phyloP scores from a whole-genome alignment of 64 coral and sea anemone genomes.

The Dendrophyllia cribrosa region DNA sequence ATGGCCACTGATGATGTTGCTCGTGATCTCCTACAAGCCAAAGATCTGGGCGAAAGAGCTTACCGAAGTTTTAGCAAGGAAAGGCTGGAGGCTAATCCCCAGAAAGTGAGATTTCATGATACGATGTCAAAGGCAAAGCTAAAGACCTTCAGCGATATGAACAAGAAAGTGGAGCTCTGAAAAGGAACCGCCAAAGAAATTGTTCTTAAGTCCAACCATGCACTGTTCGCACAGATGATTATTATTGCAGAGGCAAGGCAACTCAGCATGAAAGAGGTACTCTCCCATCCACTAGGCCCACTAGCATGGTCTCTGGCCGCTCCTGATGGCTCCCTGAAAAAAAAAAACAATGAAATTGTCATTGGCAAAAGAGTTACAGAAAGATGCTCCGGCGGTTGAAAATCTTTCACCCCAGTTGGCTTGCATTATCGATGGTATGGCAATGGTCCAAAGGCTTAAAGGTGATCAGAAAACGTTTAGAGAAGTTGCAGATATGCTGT shows the following conservation, averaged over 20 bases:
- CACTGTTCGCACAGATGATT: slow-evolving; percentile 44
- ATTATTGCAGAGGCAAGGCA: slow-evolving; percentile 44
- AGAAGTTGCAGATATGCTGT: too few species aligned
- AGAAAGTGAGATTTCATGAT: slow-evolving; percentile 41
- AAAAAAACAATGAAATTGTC: slow-evolving; percentile 27
- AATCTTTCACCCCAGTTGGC: background rate
- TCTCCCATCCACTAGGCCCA: slow-evolving; percentile 43
- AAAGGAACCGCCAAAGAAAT: slow-evolving; percentile 14
- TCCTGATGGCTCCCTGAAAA: slow-evolving; percentile 43
- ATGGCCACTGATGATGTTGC: background rate
- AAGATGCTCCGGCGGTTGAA: slow-evolving; percentile 21
- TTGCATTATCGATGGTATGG: slow-evolving; percentile 50
- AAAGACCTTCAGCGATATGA: slow-evolving; percentile 50
- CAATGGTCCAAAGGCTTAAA: slow-evolving; percentile 39
- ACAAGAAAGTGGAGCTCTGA: slow-evolving; percentile 49
- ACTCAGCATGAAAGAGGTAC: slow-evolving; percentile 50
- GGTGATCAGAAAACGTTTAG: too few species aligned
- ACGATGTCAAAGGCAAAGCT: slow-evolving; percentile 31
- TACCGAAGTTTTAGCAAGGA: background rate
- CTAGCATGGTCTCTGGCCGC: slow-evolving; percentile 43
- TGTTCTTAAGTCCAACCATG: slow-evolving; percentile 37
- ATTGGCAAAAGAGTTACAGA: slow-evolving; percentile 43
- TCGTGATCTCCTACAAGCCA: background rate
- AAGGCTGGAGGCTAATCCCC: slow-evolving; percentile 15
- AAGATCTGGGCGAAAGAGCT: background rate